phyloP scores from a whole-genome alignment of 2,888 invertebrate species.

The Pyrgus malvae region DNA sequence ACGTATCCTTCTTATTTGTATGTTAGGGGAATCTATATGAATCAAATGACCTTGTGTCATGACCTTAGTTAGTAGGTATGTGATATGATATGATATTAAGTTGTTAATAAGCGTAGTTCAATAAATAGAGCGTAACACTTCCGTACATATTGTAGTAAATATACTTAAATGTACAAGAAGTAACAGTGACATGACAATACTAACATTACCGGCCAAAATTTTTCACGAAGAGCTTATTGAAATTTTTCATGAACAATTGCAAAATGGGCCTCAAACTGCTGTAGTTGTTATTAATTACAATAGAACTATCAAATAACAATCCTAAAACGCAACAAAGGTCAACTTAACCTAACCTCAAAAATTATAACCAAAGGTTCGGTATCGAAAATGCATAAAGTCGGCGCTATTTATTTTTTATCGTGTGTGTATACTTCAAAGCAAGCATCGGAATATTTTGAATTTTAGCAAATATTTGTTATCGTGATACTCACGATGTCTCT shows the following conservation, averaged over 20 bases:
- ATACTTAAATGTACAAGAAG: no score
- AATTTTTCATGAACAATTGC: no score
- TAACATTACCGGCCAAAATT: no score
- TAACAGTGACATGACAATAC: no score
- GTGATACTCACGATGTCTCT: slow-evolving; percentile 73
- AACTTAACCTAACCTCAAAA: background rate
- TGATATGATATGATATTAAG: background rate
- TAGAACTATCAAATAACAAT: no score
- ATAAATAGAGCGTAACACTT: background rate
- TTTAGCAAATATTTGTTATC: slow-evolving; percentile 56
- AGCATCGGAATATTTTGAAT: slow-evolving; percentile 30
- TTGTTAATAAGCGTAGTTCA: background rate
- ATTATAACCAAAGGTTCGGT: background rate
- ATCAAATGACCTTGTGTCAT: slow-evolving; percentile 30
- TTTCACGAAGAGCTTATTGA: no score
- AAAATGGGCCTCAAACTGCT: no score
- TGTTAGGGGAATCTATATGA: no score
- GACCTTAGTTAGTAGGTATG: slow-evolving; percentile 26
- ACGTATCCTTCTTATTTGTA: no score
- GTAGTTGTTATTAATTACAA: no score
- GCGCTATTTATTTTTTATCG: background rate
- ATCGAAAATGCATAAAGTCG: background rate
- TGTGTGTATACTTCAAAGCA: background rate
- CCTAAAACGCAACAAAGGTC: no score
- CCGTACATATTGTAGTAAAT: no score